A percentile compares a stretch with the other conserved stretches of the same genome.
Conservation (phyloP, 2,888 invertebrate species). For the Chironomus tentans region DNA sequence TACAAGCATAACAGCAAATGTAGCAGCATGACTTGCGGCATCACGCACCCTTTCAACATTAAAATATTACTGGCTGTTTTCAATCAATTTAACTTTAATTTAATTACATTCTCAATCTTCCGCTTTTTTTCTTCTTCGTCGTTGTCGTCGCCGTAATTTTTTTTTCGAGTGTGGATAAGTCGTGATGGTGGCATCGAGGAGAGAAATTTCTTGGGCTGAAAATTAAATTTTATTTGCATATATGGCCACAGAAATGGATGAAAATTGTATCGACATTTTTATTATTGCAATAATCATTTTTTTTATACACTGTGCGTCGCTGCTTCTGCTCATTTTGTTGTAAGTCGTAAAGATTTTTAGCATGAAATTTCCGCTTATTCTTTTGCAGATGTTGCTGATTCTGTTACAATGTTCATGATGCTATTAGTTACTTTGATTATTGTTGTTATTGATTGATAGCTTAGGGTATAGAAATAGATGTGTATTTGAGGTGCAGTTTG, state of each 20-base stretch:
- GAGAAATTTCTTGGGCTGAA: background rate
- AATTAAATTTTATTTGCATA: background rate
- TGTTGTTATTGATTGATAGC: too few species aligned
- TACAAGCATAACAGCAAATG: too few species aligned
- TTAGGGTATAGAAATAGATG: too few species aligned
- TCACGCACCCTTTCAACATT: background rate
- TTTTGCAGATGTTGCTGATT: too few species aligned
- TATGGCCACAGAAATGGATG: background rate
- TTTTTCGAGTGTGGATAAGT: background rate
- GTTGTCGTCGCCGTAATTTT: background rate
- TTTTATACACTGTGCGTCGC: too few species aligned
- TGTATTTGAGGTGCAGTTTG: too few species aligned
- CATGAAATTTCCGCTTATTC: too few species aligned
- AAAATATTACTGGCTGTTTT: slow-evolving; percentile 25
- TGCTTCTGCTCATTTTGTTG: too few species aligned
- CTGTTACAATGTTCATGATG: too few species aligned
- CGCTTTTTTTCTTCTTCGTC: background rate
- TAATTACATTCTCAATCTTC: slow-evolving; percentile 4
- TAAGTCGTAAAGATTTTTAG: too few species aligned
- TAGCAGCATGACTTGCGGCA: background rate
- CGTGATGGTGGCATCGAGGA: background rate
- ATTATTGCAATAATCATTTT: too few species aligned
- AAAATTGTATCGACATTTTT: background rate
- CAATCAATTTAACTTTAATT: slow-evolving; percentile 25
- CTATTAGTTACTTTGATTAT: too few species aligned